phyloP scores from a whole-genome alignment of 2,113 vertebrate species.

The Hippocampus comes region DNA sequence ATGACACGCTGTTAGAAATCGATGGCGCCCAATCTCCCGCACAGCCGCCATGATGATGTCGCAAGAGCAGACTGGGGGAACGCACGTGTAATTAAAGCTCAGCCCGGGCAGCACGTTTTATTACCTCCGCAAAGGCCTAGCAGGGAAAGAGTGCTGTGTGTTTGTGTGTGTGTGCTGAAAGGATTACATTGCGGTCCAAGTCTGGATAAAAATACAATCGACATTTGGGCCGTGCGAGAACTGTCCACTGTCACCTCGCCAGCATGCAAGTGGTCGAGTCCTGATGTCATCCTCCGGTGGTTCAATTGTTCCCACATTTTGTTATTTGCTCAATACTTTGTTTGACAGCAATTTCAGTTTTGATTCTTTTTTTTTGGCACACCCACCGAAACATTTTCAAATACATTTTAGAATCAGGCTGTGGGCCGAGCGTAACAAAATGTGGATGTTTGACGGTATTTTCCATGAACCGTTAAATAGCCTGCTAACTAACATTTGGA shows the following conservation, averaged over 20 bases:
- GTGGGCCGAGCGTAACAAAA: no score
- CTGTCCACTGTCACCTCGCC: not conserved
- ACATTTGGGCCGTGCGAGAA: not conserved
- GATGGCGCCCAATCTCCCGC: slow-evolving; percentile 39
- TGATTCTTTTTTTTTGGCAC: no score
- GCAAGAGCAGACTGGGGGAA: slow-evolving; percentile 38
- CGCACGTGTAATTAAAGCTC: slow-evolving; percentile 53
- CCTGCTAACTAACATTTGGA: no score
- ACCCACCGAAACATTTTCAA: no score
- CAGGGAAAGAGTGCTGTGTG: not conserved
- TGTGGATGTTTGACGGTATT: no score
- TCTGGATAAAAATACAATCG: not conserved
- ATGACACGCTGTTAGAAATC: slow-evolving; percentile 46
- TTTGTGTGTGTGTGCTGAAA: not conserved
- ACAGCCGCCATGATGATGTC: slow-evolving; percentile 19
- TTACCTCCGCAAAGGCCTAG: slow-evolving; percentile 3
- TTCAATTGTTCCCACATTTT: no score
- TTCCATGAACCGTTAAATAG: no score
- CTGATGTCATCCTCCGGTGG: not conserved
- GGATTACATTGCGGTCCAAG: not conserved
- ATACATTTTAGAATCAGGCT: no score
- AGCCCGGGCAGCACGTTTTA: slow-evolving; percentile 14
- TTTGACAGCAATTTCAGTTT: no score
- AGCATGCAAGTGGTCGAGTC: not conserved
- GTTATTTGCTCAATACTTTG: no score